These are phyloP conservation scores for Limnephilus rhombicus DNA, from an alignment of 2,888 invertebrate species.

Conservation along the genomic window DNA sequence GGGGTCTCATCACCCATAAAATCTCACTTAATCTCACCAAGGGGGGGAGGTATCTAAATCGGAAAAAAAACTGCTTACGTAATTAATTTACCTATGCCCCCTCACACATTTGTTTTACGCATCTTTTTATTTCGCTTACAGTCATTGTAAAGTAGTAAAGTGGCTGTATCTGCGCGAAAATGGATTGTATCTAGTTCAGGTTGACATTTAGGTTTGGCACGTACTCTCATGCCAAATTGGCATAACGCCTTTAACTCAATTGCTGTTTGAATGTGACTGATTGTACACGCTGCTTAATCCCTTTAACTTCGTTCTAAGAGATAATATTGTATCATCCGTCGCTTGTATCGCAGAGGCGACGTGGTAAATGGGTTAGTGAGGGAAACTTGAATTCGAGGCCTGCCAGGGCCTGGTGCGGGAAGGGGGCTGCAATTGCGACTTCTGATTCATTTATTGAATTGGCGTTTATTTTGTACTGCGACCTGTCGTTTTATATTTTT, in stretches of 20 bases:
- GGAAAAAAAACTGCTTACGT: too few relatives aligned
- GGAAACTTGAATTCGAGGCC: neutral
- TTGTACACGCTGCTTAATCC: constrained; percentile 28
- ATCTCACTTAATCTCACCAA: too few relatives aligned
- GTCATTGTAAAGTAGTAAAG: too few relatives aligned
- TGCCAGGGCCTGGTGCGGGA: too few relatives aligned
- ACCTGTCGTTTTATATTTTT: neutral
- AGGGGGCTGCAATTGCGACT: neutral
- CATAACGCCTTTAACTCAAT: constrained; percentile 9
- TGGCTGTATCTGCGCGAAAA: too few relatives aligned
- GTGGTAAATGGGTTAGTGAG: constrained; percentile 17
- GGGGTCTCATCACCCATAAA: too few relatives aligned
- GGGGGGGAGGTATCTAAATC: too few relatives aligned
- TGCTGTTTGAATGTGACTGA: constrained; percentile 22
- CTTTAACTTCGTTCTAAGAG: constrained; percentile 25
- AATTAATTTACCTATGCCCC: too few relatives aligned
- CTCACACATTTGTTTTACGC: too few relatives aligned
- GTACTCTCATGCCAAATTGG: neutral
- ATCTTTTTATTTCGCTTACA: too few relatives aligned
- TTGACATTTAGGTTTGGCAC: too few relatives aligned
- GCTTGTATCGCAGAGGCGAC: constrained; percentile 6
- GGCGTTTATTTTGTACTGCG: neutral
- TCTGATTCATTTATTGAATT: constrained; percentile 6
- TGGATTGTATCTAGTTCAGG: too few relatives aligned
- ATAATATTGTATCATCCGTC: neutral